Conservation (phyloP, 2,113 vertebrate species). For the Chamaea fasciata region DNA sequence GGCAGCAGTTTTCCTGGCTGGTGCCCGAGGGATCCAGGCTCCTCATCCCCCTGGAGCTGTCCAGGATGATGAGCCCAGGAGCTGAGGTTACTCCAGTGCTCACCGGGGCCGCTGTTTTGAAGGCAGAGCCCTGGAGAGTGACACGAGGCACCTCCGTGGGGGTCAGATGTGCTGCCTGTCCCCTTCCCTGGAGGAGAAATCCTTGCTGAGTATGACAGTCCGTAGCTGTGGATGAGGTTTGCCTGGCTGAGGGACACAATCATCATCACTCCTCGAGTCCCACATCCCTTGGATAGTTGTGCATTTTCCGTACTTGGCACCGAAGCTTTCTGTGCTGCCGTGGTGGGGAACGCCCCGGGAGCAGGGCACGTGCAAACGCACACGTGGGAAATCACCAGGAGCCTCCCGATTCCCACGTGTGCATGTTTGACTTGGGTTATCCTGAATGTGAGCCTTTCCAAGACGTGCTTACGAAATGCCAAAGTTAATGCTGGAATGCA, state of each 20-base stretch:
- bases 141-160: neutral
- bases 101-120: neutral
- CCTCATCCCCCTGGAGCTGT: neutral
- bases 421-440: neutral
- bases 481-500: slow-evolving; percentile 28
- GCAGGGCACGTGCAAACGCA: neutral
- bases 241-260: neutral
- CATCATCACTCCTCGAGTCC: neutral
- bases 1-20: slow-evolving; percentile 15
- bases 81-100: neutral
- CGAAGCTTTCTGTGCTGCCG: neutral
- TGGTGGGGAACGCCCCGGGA: neutral
- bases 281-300: neutral
- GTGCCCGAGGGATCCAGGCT: neutral
- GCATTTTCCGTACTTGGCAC: neutral
- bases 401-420: neutral
- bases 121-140: neutral
- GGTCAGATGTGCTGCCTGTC: neutral
- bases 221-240: neutral
- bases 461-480: neutral
- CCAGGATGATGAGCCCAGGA: neutral
- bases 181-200: neutral
- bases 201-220: neutral
- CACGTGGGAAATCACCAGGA: neutral
- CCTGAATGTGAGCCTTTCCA: neutral